Conservation (phyloP, 2,113 vertebrate species). For the Micronisus gabar region DNA sequence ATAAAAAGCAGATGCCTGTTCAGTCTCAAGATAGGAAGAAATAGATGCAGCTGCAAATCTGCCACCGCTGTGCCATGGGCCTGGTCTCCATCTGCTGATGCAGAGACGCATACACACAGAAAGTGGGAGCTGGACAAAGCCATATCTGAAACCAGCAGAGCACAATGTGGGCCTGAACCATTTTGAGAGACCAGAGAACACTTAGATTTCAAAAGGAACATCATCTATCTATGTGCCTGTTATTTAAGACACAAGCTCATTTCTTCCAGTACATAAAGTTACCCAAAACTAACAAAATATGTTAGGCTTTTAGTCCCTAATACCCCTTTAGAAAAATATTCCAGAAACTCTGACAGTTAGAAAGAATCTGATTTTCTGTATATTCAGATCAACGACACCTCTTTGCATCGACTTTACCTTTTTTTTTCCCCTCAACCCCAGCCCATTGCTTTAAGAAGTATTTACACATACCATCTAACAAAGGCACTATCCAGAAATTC, state of each 20-base stretch:
- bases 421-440: neutral
- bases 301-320: neutral
- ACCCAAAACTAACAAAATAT: neutral
- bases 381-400: neutral
- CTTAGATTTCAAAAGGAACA: neutral
- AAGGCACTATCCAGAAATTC: neutral
- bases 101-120: neutral
- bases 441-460: neutral
- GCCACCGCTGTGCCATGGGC: neutral
- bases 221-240: neutral
- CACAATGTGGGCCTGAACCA: neutral
- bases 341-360: neutral
- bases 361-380: neutral
- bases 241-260: neutral
- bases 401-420: neutral
- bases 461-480: neutral
- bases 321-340: neutral
- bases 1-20: neutral
- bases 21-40: neutral
- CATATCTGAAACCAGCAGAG: neutral
- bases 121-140: neutral
- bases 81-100: neutral
- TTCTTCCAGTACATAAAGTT: neutral
- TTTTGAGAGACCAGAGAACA: neutral
- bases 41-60: neutral